phyloP scores from a whole-genome alignment of 2,113 vertebrate species.

The Turnix velox region DNA sequence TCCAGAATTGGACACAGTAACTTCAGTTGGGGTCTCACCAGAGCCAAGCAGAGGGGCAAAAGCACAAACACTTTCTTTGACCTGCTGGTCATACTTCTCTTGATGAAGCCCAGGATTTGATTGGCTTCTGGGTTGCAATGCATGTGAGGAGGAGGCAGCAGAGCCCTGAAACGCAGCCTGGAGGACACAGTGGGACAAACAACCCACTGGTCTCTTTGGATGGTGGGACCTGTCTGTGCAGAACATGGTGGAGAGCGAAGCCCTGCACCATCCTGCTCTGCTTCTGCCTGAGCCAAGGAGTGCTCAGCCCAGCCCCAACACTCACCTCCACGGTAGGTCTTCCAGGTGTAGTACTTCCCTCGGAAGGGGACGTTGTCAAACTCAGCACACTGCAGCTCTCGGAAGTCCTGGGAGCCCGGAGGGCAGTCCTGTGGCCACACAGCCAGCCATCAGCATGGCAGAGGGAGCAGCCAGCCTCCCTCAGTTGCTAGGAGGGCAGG shows the following conservation, averaged over 20 bases:
- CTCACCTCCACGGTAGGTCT: slow-evolving; percentile 93
- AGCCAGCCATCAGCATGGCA: rapidly evolving
- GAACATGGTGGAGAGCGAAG: rapidly evolving
- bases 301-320: neutral
- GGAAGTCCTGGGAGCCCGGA: slow-evolving; percentile 88
- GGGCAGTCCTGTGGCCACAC: slow-evolving; percentile 83
- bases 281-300: neutral
- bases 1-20: no score
- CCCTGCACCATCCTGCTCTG: neutral
- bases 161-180: rapidly evolving
- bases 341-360: slow-evolving; percentile 97
- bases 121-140: no score
- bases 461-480: neutral
- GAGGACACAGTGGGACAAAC: neutral
- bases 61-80: no score
- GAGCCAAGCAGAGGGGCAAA: no score
- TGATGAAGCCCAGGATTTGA: no score
- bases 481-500: neutral
- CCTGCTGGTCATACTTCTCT: no score
- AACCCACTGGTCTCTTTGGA: neutral
- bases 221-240: rapidly evolving
- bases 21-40: no score
- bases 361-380: slow-evolving; percentile 92
- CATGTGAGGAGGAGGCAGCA: neutral
- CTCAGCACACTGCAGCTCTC: slow-evolving; percentile 91